A percentile compares a stretch with the other conserved stretches of the same genome.
phyloP scores from a whole-genome alignment of 1,140 invertebrate species.

The Monomorium pharaonis region DNA sequence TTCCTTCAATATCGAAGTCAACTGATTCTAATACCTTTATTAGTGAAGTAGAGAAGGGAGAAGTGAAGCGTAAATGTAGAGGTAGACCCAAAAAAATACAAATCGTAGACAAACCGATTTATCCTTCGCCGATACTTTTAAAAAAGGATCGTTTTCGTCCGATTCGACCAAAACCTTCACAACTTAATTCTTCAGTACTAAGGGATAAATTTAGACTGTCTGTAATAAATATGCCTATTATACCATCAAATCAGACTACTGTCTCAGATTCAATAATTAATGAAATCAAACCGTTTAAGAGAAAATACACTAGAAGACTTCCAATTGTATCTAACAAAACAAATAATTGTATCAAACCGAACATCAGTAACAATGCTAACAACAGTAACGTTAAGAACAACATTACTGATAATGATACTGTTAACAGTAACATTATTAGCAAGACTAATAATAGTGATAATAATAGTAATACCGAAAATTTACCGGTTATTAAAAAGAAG shows the following conservation, averaged over 20 bases:
- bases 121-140: background rate
- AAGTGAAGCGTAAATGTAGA: background rate
- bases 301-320: background rate
- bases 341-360: background rate
- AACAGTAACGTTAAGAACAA: background rate
- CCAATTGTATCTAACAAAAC: background rate
- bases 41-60: no score
- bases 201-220: background rate
- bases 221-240: background rate
- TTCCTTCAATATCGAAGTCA: background rate
- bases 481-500: background rate
- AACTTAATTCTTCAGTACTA: background rate
- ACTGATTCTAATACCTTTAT: no score
- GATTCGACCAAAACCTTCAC: slow-evolving; percentile 15
- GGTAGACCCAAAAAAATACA: no score
- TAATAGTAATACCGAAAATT: background rate
- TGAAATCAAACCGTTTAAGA: no score
- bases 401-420: background rate
- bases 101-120: no score
- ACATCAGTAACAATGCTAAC: background rate
- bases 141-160: slow-evolving; percentile 1
- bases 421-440: background rate
- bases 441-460: background rate
- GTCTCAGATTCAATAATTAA: background rate
- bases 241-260: background rate